Base-by-base conservation (phyloP, 1,140 invertebrate genomes). In the Ceratina calcarata region DNA sequence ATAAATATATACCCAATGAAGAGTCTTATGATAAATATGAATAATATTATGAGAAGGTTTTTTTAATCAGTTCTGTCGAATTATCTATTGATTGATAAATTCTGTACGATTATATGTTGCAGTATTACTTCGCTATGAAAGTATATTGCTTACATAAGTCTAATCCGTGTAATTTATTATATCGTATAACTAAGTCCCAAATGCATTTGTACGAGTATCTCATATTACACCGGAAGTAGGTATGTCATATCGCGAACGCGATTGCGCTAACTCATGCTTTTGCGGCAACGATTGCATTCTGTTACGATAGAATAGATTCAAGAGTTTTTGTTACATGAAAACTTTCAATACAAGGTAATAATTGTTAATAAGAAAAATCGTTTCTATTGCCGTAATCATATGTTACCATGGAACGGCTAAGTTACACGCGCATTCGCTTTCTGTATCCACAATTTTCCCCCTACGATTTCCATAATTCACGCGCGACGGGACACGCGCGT, bases 381-480 rank as follows among this genome's bases (percentile, higher is more conserved):
- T 45, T 10, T 10, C 10, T 10, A 10, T 45, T 45, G 37, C 37
- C 37, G 8, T 45, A 10, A 45, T 45, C 37, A 45, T 45, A 45
- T 45, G 12, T 66, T 20, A 22, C 51, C 10, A 13, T 0, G 10
- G 22, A 32, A n/a, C 49, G 60, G 51, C 16, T 8, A 4, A 67
- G 15, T 15, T 51, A 22, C 20, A 22, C 16, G 1, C 45, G 22
- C 24, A 8, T 58, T 53, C 24, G 10, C 27, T 45, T n/a, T 49
- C 13, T 37, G 1, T 10, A 18, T 24, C 6, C 45, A 22, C 16
- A 1, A 15, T 16, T 32, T 24, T 20, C 64, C 68, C 24, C 37
- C 53, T 53, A 67, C 67, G 45, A 86, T 86, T 86, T 86, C 75
- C 82, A 82, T 86, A 86, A 86, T 84, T 82, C 81, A 83, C 79